A percentile compares a stretch with the other conserved stretches of the same genome.
Evolutionary conservation across 2,888 invertebrate species (phyloP).

Genomic region (Scaptomyza parva): DNA sequence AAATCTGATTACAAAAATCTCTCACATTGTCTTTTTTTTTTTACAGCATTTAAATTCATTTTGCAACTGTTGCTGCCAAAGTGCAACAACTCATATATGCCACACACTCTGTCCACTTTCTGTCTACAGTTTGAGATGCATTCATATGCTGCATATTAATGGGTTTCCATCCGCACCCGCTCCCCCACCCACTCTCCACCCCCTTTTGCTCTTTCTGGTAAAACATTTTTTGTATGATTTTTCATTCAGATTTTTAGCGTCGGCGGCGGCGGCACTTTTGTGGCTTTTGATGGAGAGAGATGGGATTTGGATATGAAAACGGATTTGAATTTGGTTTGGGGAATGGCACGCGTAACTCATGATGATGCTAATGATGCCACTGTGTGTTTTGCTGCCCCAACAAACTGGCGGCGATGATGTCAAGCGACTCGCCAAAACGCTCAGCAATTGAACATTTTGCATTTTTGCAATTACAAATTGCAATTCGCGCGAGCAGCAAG

Average conservation of each 20-base stretch:
- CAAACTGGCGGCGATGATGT: too few relatives aligned
- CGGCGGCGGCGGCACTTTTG: conserved; percentile 59
- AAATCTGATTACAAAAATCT: too few relatives aligned
- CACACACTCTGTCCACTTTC: neutral
- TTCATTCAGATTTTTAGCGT: conserved; percentile 53
- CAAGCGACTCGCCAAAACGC: conserved; percentile 37
- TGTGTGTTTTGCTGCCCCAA: too few relatives aligned
- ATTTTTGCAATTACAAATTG: conserved; percentile 72
- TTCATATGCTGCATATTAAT: conserved; percentile 57
- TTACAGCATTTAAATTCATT: neutral
- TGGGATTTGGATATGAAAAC: conserved; percentile 13
- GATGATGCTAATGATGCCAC: conserved; percentile 47
- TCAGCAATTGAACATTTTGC: conserved; percentile 60
- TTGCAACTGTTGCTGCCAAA: neutral
- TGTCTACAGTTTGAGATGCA: conserved; percentile 26
- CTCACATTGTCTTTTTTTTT: too few relatives aligned
- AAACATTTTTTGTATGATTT: conserved; percentile 64
- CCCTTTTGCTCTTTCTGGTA: neutral
- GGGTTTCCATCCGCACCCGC: neutral
- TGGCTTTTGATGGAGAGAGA: conserved; percentile 41
- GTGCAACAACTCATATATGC: conserved; percentile 19
- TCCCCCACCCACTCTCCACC: neutral
- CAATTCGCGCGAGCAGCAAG: conserved; percentile 34
- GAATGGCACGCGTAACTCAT: conserved; percentile 58
- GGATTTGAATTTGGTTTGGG: conserved; percentile 6